Evolutionary conservation across 2,113 vertebrate species (phyloP).

Genomic region (Clarias macrocephalus): DNA sequence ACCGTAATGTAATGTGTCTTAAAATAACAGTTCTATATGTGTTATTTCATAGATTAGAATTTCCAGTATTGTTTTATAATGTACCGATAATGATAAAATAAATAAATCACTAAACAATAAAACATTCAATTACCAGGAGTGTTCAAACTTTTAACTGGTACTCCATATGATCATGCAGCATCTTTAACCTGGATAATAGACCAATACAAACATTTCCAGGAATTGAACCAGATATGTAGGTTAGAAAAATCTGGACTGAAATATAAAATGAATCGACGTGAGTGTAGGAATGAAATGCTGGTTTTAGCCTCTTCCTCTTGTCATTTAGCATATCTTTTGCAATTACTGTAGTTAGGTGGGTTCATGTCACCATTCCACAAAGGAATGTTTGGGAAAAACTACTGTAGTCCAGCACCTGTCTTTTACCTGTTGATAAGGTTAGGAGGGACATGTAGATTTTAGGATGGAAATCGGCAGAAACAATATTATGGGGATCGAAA

Average conservation of each 20-base stretch:
- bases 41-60: no score
- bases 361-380: neutral
- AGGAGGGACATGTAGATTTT: conserved; percentile 2
- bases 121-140: no score
- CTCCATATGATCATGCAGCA: neutral
- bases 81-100: no score
- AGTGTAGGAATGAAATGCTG: neutral
- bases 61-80: no score
- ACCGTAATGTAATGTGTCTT: no score
- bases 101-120: no score
- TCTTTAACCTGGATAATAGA: neutral
- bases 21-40: no score
- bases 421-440: conserved; percentile 31
- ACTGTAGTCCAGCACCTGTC: neutral
- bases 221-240: neutral
- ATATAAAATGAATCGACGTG: conserved; percentile 29
- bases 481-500: no score
- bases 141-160: no score
- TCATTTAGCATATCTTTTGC: conserved; percentile 8
- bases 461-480: no score
- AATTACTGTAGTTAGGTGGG: neutral
- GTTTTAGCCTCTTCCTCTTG: neutral
- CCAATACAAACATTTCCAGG: neutral
- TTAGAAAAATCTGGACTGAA: conserved; percentile 29
- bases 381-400: neutral